Conservation (phyloP, 2,797 vertebrate species). For the Pempheris klunzingeri region DNA sequence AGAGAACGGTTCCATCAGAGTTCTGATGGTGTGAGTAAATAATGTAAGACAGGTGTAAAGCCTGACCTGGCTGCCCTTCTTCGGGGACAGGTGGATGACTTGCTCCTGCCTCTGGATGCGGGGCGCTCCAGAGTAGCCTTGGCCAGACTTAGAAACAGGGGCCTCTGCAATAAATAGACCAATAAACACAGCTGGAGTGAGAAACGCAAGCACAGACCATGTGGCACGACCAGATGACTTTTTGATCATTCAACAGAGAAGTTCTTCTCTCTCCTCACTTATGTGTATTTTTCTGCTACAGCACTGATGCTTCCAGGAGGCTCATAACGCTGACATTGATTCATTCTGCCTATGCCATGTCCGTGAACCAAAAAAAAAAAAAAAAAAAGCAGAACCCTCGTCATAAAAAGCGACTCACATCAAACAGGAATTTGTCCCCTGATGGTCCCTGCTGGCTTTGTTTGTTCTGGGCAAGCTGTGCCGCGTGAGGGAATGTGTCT, state of each 20-base stretch:
- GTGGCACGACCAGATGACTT: constrained; percentile 41
- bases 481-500: constrained; percentile 36
- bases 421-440: constrained; percentile 63
- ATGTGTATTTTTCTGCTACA: constrained; percentile 38
- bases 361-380: too few species aligned
- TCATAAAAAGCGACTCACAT: constrained; percentile 57
- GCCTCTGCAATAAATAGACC: constrained; percentile 87
- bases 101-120: constrained; percentile 97
- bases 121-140: constrained; percentile 93
- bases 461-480: constrained; percentile 70
- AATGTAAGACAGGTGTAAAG: not conserved
- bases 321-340: constrained; percentile 21
- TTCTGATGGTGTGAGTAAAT: not conserved
- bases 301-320: constrained; percentile 31
- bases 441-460: constrained; percentile 58
- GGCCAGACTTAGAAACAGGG: constrained; percentile 86
- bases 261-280: constrained; percentile 30
- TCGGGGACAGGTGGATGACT: constrained; percentile 96
- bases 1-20: not conserved
- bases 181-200: constrained; percentile 39
- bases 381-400: constrained; percentile 55
- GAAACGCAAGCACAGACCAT: constrained; percentile 36
- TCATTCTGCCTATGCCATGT: constrained; percentile 37
- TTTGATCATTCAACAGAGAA: constrained; percentile 34
- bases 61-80: constrained; percentile 95